Base-by-base conservation (phyloP, 1,140 invertebrate species). In the Eurytemora carolleeae region DNA sequence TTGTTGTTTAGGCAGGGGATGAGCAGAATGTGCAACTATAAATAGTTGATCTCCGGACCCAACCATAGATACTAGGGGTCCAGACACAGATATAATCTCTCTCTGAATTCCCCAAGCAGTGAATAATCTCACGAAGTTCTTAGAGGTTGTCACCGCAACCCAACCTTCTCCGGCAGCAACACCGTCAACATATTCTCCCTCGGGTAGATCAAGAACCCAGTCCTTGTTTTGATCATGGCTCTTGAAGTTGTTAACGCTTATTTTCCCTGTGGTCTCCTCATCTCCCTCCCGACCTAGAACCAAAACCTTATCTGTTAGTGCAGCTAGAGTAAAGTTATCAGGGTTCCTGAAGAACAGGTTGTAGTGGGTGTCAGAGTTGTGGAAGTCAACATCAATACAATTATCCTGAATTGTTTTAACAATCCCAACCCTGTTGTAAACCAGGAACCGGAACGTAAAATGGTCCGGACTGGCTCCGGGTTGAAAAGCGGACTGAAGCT, bases 371-470 rank as follows among this genome's bases (percentile, higher is more conserved):
- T 80, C 78, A 0, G 82, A 79, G 74, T 97, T 88, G 68, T 96
- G 90, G 74, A 97, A 98, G 70, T 95, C 89, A 12, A 96, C 83
- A 71, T 95, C 89, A 63, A 98, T 92, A 19, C 80, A 83, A 64
- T 73, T 74, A 67, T 79, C 80, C 25, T 82, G 82, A 18, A 85
- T 82, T 12, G 76, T 76, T 19, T 81, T 79, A 0, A 90, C 81
- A 63, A 89, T 82, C 53, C 86, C 88, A 15, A 87, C 76, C 64
- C 83, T 80, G 68, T 93, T 92, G 85, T 86, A 94, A n/a, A 84
- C 79, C 83, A 86, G 83, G 68, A 80, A 89, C 70, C 86, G 78
- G 65, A 85, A 82, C 63, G 87, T 77, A 31, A 94, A 76, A 73
- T 90, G 82, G 55, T 72, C 69, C 20, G 93, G 91, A 0, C 89